Evolutionary conservation across 2,888 invertebrate species (phyloP), one percentile per base, ranked within the genome.

Genomic region (Eutolmus rufibarbis): DNA sequence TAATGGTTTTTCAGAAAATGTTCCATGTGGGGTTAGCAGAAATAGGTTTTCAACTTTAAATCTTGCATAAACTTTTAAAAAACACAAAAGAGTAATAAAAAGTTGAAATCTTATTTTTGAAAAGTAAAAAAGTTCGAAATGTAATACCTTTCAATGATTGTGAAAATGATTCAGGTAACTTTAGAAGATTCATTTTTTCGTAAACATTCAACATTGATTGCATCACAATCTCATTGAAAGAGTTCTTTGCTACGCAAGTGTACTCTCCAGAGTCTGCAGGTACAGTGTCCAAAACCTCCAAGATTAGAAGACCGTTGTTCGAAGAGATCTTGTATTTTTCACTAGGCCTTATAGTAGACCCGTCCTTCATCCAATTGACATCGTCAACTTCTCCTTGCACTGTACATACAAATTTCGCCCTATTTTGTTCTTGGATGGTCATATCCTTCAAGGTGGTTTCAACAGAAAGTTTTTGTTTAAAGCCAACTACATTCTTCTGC

Each of bases 321-420:
- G 93, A 94, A 0, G 93, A 94, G 90, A 92, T 81, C 19, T 84
- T 93, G 90, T 94, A 95, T 88, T 94, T 94, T 56, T 93, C 91
- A 90, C 93, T 93, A 87, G 93, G 91, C 34, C 93, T 92, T 88
- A 94, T 91, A 92, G 79, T 91, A 92, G 94, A 92, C 0, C 95
- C 95, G 90, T 97, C 95, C 90, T 95, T 96, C 77, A 95, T 94
- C 97, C 97, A 97, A 86, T 95, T 94, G 2, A 96, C 93, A 40
- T 94, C 94, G 46, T 96, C 95, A 87, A 96, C 95, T 0, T 95
- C 94, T 5, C 96, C 96, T 14, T 96, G 93, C 1, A 97, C 95
- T 89, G 95, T 96, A 91, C 97, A 97, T 0, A 96, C 96, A 9
- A 97, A 92, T 92, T 96, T 96, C 3, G 96, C 95, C 89, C 95